Conservation (phyloP, 1,140 invertebrate species). For the Pectinophora gossypiella region DNA sequence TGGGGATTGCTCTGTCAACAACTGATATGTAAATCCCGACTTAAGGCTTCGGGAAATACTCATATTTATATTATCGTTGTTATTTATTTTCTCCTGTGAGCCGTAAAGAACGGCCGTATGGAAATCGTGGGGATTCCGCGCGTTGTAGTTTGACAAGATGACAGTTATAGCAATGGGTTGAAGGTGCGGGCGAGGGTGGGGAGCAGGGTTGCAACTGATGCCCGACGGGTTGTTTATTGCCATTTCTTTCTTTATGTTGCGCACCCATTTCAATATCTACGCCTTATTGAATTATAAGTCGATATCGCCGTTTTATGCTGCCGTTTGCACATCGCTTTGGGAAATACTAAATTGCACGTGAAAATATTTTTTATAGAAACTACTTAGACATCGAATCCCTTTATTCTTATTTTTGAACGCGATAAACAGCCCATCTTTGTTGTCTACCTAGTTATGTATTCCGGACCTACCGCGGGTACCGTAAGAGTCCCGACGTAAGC, state of each 20-base stretch:
- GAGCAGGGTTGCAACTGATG: constrained; percentile 20
- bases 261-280: constrained; percentile 8
- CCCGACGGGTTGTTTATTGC: constrained; percentile 51
- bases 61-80: constrained; percentile 67
- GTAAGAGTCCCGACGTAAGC: too few species aligned
- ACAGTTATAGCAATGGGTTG: constrained; percentile 57
- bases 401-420: too few species aligned
- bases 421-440: too few species aligned
- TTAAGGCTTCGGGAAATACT: constrained; percentile 58
- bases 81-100: constrained; percentile 68
- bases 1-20: constrained; percentile 64
- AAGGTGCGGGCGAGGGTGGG: constrained; percentile 23
- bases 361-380: too few species aligned
- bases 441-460: too few species aligned
- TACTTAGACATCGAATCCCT: too few species aligned
- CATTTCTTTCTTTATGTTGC: constrained; percentile 25
- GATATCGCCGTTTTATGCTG: not conserved
- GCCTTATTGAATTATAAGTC: constrained; percentile 24
- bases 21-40: constrained; percentile 68
- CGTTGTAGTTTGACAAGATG: constrained; percentile 65
- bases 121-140: constrained; percentile 61
- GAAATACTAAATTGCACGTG: too few species aligned
- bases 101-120: constrained; percentile 67
- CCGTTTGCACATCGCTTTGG: too few species aligned
- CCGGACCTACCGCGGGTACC: too few species aligned